These are phyloP conservation scores for Toxonevra muliebris DNA, from an alignment of 2,888 invertebrate species.

Conservation along the genomic window DNA sequence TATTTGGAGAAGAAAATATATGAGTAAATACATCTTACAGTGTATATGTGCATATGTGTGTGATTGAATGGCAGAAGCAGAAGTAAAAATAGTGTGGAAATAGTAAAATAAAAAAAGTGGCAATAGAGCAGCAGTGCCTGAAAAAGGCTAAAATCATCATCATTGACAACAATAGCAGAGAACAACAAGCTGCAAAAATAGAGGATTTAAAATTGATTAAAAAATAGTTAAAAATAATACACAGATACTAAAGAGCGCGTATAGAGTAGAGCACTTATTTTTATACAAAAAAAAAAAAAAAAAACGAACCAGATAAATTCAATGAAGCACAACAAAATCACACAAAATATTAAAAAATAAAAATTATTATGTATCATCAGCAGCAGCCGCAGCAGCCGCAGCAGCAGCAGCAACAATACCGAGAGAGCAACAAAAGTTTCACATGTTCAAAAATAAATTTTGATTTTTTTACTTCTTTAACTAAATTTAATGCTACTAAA, in stretches of 20 bases:
- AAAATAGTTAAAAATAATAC: not conserved
- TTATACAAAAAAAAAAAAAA: too few species aligned
- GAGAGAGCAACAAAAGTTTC: not conserved
- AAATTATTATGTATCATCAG: not conserved
- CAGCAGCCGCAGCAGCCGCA: not conserved
- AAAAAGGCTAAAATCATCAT: too few species aligned
- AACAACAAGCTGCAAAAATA: too few species aligned
- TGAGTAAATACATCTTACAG: not conserved
- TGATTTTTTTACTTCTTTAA: conserved; percentile 8
- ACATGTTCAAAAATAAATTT: conserved; percentile 28
- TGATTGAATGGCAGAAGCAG: not conserved
- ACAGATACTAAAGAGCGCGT: too few species aligned
- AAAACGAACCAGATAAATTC: not conserved
- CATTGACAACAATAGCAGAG: too few species aligned
- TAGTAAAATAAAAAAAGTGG: not conserved
- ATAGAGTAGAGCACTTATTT: too few species aligned
- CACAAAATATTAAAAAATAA: not conserved
- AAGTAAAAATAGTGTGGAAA: conserved; percentile 9
- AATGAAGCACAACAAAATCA: not conserved
- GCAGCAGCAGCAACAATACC: not conserved
- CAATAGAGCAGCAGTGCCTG: too few species aligned
- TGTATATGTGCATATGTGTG: not conserved
- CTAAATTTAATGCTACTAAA: too few species aligned
- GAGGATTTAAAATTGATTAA: not conserved
- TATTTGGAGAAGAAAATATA: too few species aligned